phyloP scores from a whole-genome alignment of 2,797 vertebrate species.

The Platalea minor region DNA sequence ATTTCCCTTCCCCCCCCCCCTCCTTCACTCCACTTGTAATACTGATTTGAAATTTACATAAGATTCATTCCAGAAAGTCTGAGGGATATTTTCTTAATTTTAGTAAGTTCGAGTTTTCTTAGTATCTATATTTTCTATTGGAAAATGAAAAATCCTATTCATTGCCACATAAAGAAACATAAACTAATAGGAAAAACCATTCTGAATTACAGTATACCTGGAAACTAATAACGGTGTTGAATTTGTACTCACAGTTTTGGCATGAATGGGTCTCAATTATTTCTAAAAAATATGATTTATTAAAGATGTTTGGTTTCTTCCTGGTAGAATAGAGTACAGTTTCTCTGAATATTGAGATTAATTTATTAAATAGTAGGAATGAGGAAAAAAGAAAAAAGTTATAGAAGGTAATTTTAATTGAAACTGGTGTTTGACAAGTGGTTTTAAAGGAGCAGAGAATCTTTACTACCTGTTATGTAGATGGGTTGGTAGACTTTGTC shows the following conservation, averaged over 20 bases:
- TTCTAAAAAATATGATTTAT: neutral
- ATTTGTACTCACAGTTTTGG: neutral
- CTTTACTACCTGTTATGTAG: neutral
- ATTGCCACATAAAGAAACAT: neutral
- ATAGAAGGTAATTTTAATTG: neutral
- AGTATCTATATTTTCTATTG: neutral
- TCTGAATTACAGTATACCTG: neutral
- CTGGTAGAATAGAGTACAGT: neutral
- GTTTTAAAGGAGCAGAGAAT: neutral
- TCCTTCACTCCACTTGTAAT: neutral
- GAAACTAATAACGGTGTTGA: neutral
- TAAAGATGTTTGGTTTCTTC: neutral
- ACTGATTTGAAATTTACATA: neutral
- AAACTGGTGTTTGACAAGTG: neutral
- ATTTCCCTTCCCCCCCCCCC: no score
- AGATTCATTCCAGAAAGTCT: neutral
- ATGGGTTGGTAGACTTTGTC: neutral
- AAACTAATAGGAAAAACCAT: neutral
- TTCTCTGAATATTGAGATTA: neutral
- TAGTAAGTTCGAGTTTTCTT: neutral
- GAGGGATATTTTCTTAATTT: neutral
- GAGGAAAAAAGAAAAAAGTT: neutral
- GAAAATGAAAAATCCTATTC: neutral
- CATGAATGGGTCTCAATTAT: neutral
- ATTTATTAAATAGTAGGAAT: neutral